These are phyloP conservation scores for Sialia sialis DNA, from an alignment of 2,113 vertebrate species.

Conservation along the genomic window DNA sequence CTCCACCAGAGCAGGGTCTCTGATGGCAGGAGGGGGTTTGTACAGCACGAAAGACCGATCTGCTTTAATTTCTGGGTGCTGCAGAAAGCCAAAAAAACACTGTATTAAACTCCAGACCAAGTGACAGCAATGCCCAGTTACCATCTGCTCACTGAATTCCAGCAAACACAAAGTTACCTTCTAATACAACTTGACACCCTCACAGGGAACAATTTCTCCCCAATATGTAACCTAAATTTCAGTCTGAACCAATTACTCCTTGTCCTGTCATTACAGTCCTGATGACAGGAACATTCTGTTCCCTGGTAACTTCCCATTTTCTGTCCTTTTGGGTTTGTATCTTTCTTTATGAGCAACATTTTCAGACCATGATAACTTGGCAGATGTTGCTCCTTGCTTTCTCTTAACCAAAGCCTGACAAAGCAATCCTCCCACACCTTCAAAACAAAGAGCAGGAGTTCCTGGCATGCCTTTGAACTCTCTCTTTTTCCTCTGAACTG, in stretches of 20 bases:
- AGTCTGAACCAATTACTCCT: neutral
- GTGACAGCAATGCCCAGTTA: neutral
- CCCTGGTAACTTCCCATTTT: neutral
- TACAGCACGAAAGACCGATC: slow-evolving; percentile 90
- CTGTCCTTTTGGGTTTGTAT: neutral
- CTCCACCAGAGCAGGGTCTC: slow-evolving; percentile 82
- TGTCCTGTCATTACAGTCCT: neutral
- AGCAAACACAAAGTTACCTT: neutral
- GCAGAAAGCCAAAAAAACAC: slow-evolving; percentile 41
- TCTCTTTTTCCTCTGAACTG: neutral
- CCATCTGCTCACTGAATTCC: neutral
- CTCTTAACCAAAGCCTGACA: neutral
- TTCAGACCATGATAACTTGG: neutral
- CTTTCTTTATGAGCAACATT: neutral
- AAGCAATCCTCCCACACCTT: neutral
- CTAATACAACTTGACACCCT: neutral
- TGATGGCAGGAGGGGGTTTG: slow-evolving; percentile 77
- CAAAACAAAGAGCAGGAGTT: neutral
- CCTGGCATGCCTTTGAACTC: neutral
- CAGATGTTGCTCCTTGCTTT: neutral
- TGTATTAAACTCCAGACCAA: neutral
- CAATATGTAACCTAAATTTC: neutral
- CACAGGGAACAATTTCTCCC: neutral
- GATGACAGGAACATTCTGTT: neutral
- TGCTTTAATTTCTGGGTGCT: slow-evolving; percentile 88